Percentiles rank a stretch among this genome's conserved stretches.
Conservation (phyloP, 2,888 invertebrate species). For the Arrhopalites spinosus region DNA sequence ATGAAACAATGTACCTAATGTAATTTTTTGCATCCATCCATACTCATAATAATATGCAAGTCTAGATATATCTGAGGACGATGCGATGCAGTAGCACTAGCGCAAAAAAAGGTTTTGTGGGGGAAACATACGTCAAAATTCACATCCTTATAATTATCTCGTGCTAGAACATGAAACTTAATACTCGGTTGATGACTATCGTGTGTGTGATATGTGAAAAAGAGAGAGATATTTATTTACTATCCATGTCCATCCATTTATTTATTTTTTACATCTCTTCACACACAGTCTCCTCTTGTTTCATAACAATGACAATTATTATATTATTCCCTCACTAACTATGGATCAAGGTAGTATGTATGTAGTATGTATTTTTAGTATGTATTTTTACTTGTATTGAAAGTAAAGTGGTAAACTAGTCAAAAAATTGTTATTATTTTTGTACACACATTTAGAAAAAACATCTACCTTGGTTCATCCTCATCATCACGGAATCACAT, state of each 20-base stretch:
- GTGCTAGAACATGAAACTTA: slow-evolving; percentile 7
- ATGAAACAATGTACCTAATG: too few species aligned
- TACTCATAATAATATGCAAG: too few species aligned
- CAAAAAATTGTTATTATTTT: not conserved
- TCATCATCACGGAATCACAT: not conserved
- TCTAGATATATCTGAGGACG: too few species aligned
- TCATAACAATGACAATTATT: slow-evolving; percentile 3
- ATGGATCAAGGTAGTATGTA: not conserved
- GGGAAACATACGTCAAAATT: slow-evolving; percentile 9
- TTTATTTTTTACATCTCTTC: not conserved
- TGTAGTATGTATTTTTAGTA: not conserved
- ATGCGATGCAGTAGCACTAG: too few species aligned
- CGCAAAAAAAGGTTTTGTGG: not conserved
- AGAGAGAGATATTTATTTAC: not conserved
- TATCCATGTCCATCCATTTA: slow-evolving; percentile 1
- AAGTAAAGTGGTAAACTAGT: not conserved
- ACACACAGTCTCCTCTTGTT: not conserved
- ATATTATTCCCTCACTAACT: not conserved
- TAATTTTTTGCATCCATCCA: too few species aligned
- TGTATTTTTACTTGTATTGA: not conserved
- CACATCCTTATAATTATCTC: slow-evolving; percentile 4
- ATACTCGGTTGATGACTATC: not conserved
- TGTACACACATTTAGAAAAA: not conserved
- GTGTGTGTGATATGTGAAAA: not conserved
- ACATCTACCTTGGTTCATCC: not conserved